Evolutionary conservation across 2,888 invertebrate genomes (phyloP), one percentile per base, ranked within the genome.

Genomic region (Parelbella ahira): DNA sequence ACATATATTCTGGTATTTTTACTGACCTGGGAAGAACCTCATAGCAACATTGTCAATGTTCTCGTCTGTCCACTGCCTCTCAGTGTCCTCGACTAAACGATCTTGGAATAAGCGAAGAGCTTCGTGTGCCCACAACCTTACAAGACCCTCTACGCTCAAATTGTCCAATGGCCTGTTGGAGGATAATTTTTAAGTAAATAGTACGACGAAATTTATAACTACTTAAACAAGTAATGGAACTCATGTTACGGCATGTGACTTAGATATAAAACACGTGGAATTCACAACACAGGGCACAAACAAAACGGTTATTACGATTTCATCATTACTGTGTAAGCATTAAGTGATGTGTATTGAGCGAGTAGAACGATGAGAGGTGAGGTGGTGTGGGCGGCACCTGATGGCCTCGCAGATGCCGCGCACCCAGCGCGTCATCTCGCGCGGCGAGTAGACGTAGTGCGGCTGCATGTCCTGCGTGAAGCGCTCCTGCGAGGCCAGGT

Each of bases 391-490:
- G n/a, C n/a, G n/a, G n/a, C 12, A 90, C 91, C 91, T 88, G 49
- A 99, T 96, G 4, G 99, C 99, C 84, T 99, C 99, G 73, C 98
- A 98, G 56, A 99, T 99, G 50, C 99, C 99, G 48, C 99, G 91
- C 38, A 99, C 99, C 99, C 99, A 99, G 67, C 99, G 89, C 0
- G 99, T 99, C 97, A 99, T 97, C 87, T 99, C 99, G 65, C 97
- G 90, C 4, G 99, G 99, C 42, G 98, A 98, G 88, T 99, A 99
- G 0, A 99, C 98, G 76, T 99, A 99, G 82, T 99, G 99, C 0
- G 99, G 99, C 78, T 99, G 99, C 97, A 99, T 99, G 79, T 99
- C 99, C 82, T 99, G 99, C 0, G 99, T 99, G 80, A 99, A 99
- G 37, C 94, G 90, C 74, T 99, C 99, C 88, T 99, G 99, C 2